Percentiles rank a stretch among this genome's conserved stretches.
phyloP scores from a whole-genome alignment of 2,113 vertebrate species.

The Xenotilapia longispinis region DNA sequence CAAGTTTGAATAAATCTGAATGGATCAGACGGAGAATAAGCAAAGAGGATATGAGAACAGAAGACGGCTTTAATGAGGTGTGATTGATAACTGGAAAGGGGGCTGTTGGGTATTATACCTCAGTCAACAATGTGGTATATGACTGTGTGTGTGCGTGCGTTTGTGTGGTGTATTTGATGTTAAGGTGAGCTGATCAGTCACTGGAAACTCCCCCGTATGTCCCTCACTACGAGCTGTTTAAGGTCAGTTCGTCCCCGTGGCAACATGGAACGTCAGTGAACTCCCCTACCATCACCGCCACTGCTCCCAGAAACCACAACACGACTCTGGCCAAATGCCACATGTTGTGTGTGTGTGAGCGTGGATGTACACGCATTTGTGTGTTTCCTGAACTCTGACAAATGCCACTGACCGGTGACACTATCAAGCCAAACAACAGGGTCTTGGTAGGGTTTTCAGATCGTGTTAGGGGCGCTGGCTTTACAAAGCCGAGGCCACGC shows the following conservation, averaged over 20 bases:
- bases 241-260: slow-evolving; percentile 63
- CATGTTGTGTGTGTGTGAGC: background rate
- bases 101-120: background rate
- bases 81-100: background rate
- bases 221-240: slow-evolving; percentile 39
- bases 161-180: slow-evolving; percentile 8
- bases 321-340: slow-evolving; percentile 49
- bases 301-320: slow-evolving; percentile 11
- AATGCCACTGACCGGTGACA: slow-evolving; percentile 61
- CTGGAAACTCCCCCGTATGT: slow-evolving; percentile 17
- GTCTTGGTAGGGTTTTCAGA: slow-evolving; percentile 31
- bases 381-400: slow-evolving; percentile 38
- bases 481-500: background rate
- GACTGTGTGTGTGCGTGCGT: background rate
- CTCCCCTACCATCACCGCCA: slow-evolving; percentile 2
- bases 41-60: background rate
- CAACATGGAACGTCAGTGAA: slow-evolving; percentile 53
- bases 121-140: background rate
- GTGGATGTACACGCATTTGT: background rate
- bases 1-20: background rate
- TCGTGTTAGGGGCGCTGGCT: slow-evolving; percentile 8
- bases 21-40: background rate
- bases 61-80: background rate
- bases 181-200: slow-evolving; percentile 49
- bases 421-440: slow-evolving; percentile 43